Evolutionary conservation across 1,140 invertebrate species (phyloP), one percentile per base, ranked within the genome.

Genomic region (Drosophila persimilis): DNA sequence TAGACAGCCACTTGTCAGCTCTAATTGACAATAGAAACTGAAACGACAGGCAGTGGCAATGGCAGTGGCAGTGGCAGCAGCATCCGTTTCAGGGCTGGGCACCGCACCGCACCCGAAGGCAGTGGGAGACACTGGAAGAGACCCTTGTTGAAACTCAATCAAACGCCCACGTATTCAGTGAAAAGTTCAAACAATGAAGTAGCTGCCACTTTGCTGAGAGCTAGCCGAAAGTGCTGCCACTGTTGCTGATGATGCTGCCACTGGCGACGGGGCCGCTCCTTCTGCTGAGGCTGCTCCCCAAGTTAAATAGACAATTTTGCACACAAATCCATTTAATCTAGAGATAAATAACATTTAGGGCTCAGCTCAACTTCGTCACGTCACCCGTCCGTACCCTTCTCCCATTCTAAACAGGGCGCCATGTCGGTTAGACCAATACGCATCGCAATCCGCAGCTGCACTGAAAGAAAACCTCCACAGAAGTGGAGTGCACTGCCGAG

Each of bases 251-350:
- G 78, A 83, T 65, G 63, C 76, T 59, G 54, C 71, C 47, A 59
- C 59, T 41, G 71, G 52, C 52, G 9, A 29, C 51, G 24, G 9
- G 20, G 24, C 43, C 24, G 15, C 41, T 26, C 15, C 24, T 20
- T 43, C 13, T 44, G 53, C 8, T 41, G 53, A 29, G 41, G 41
- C 29, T 39, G 64, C 60, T 53, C 20, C 31, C 58, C 22, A 56
- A 72, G 74, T 67, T 88, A 88, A 88, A 88, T 88, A 86, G 83
- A 86, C 83, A 86, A 86, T 86, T 86, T 86, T 88, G 79, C 83
- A 88, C 83, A 86, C 78, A 86, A 86, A 86, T 86, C 83, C 83
- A 88, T 86, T 86, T 86, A 86, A 88, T 86, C 84, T 88, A 66
- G 83, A 86, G 83, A 86, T 86, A 86, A 86, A 86, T 86, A 86